Conservation (phyloP, 2,797 vertebrate genomes). For the Enteromius viviparus region DNA sequence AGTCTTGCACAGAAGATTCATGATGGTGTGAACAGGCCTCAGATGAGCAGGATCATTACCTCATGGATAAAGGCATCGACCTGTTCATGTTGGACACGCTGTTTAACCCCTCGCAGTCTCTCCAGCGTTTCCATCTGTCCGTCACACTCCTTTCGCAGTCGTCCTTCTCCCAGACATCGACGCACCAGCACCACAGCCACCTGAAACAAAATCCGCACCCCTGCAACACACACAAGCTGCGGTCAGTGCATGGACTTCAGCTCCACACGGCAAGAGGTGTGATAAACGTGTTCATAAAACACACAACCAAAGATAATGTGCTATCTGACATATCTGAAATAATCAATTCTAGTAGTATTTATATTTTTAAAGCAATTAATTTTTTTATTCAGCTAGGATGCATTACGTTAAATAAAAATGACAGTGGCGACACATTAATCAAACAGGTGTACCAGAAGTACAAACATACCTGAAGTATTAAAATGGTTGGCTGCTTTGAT, state of each 20-base stretch:
- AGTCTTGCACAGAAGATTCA: background rate
- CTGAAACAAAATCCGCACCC: conserved; percentile 85
- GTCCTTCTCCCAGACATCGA: conserved; percentile 80
- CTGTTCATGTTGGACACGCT: conserved; percentile 74
- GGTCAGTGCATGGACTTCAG: background rate
- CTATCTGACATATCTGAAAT: background rate
- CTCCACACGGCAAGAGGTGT: background rate
- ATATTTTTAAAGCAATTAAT: too few species aligned
- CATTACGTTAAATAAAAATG: too few species aligned
- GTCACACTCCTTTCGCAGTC: conserved; percentile 80
- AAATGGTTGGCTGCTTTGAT: background rate
- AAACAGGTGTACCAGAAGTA: background rate
- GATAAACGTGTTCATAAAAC: background rate
- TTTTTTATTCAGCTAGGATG: too few species aligned
- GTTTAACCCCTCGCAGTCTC: conserved; percentile 78
- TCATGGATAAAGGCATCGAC: conserved; percentile 83
- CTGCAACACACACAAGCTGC: conserved; percentile 65
- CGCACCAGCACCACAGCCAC: conserved; percentile 86
- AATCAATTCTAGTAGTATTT: background rate
- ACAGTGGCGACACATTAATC: background rate
- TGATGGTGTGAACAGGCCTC: background rate
- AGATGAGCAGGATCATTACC: conserved; percentile 65
- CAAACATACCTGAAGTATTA: too few species aligned
- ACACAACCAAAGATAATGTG: background rate
- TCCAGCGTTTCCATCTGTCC: conserved; percentile 90